Percentiles rank a stretch among this genome's conserved stretches.
These are phyloP conservation scores for Clamator glandarius DNA, from an alignment of 2,797 vertebrate species.

Conservation along the genomic window DNA sequence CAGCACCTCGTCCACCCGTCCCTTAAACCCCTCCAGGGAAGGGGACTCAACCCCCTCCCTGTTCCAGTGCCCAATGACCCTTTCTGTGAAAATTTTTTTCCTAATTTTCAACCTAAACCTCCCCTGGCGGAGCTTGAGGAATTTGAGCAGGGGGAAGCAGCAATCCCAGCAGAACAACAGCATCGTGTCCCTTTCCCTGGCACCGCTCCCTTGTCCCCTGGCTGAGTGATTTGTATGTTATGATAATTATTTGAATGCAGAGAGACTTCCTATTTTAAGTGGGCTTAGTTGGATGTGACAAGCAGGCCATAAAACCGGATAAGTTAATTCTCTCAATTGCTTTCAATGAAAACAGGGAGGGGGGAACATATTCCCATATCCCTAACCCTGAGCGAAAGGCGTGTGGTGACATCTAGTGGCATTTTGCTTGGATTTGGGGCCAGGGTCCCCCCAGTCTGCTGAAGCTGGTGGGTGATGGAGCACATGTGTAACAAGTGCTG, in stretches of 20 bases:
- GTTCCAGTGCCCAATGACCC: too few species aligned
- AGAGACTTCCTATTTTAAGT: slow-evolving; percentile 55
- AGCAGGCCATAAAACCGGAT: slow-evolving; percentile 59
- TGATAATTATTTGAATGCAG: slow-evolving; percentile 46
- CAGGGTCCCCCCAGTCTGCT: accelerated
- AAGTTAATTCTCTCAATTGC: slow-evolving; percentile 68
- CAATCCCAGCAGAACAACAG: not conserved
- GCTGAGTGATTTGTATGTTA: not conserved
- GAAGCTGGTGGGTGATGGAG: not conserved
- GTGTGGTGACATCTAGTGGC: slow-evolving; percentile 81
- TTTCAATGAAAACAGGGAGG: slow-evolving; percentile 23
- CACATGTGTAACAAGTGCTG: accelerated
- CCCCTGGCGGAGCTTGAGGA: too few species aligned
- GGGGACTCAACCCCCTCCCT: too few species aligned
- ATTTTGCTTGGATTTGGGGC: slow-evolving; percentile 47
- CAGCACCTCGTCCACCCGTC: too few species aligned
- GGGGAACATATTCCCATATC: not conserved
- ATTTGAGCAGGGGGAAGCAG: not conserved
- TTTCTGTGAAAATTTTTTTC: too few species aligned
- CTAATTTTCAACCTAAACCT: too few species aligned
- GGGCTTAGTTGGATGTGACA: slow-evolving; percentile 71
- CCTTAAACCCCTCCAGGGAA: too few species aligned
- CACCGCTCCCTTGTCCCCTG: not conserved
- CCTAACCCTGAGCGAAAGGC: slow-evolving; percentile 62
- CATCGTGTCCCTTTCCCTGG: not conserved